phyloP scores from a whole-genome alignment of 2,888 invertebrate genomes.

The Drosophila ezoana region DNA sequence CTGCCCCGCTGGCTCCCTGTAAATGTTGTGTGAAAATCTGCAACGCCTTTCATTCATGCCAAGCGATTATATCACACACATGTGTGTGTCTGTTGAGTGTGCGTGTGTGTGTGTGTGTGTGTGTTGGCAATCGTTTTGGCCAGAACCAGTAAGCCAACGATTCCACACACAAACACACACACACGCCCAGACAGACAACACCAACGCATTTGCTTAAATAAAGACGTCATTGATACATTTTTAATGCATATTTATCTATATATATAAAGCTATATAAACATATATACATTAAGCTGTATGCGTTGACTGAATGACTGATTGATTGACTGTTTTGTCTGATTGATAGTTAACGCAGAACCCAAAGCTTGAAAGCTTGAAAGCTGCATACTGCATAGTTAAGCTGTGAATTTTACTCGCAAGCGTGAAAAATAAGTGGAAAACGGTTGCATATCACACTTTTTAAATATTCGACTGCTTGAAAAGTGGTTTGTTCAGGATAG shows the following conservation, averaged over 20 bases:
- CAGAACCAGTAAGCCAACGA: constrained; percentile 57
- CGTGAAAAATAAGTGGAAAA: neutral
- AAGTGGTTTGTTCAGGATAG: too few relatives aligned
- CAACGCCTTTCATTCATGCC: constrained; percentile 77
- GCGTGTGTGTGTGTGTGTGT: constrained; percentile 25
- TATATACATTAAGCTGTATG: neutral
- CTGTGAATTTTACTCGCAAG: neutral
- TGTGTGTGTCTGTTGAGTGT: constrained; percentile 7
- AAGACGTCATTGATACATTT: constrained; percentile 61
- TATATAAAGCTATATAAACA: constrained; percentile 11
- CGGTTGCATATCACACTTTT: too few relatives aligned
- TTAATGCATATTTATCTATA: constrained; percentile 29
- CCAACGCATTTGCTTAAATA: constrained; percentile 42
- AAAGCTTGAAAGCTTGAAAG: neutral
- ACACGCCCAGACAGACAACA: constrained; percentile 13
- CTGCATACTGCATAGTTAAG: neutral
- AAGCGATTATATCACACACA: constrained; percentile 69
- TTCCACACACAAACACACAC: constrained; percentile 41
- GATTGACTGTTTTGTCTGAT: neutral
- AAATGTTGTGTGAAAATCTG: constrained; percentile 71
- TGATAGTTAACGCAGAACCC: neutral
- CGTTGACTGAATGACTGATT: neutral
- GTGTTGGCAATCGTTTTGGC: constrained; percentile 75
- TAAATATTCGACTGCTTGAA: too few relatives aligned
- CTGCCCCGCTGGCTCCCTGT: constrained; percentile 13